phyloP scores from a whole-genome alignment of 2,113 vertebrate genomes.

The Hystrix cristata region DNA sequence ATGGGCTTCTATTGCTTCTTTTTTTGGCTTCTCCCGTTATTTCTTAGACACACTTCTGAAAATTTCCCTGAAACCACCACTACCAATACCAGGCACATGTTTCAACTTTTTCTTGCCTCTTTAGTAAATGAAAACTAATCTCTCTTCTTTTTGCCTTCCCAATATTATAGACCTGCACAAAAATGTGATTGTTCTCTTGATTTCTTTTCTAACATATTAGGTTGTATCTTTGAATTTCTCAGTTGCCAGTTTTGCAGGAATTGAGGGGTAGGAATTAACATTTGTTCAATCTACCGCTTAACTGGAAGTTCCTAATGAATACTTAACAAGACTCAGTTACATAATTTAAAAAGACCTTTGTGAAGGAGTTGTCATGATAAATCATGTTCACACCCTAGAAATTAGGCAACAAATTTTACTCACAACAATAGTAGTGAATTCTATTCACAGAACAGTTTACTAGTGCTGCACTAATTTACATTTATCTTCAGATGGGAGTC shows the following conservation, averaged over 20 bases:
- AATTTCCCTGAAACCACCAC: neutral
- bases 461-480: neutral
- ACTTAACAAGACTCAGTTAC: neutral
- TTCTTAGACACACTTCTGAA: neutral
- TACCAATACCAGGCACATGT: neutral
- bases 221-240: neutral
- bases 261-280: neutral
- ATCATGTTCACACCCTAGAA: neutral
- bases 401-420: neutral
- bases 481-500: neutral
- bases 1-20: too few relatives aligned
- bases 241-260: neutral
- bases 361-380: neutral
- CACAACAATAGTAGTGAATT: neutral
- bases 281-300: neutral
- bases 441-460: neutral
- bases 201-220: neutral
- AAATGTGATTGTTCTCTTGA: neutral
- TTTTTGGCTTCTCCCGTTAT: neutral
- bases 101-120: neutral
- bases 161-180: neutral
- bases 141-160: neutral
- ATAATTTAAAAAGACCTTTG: neutral
- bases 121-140: neutral
- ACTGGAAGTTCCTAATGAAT: neutral